Evolutionary conservation across 2,888 invertebrate species (phyloP), one percentile per base, ranked within the genome.

Genomic region (Desoria tigrina): DNA sequence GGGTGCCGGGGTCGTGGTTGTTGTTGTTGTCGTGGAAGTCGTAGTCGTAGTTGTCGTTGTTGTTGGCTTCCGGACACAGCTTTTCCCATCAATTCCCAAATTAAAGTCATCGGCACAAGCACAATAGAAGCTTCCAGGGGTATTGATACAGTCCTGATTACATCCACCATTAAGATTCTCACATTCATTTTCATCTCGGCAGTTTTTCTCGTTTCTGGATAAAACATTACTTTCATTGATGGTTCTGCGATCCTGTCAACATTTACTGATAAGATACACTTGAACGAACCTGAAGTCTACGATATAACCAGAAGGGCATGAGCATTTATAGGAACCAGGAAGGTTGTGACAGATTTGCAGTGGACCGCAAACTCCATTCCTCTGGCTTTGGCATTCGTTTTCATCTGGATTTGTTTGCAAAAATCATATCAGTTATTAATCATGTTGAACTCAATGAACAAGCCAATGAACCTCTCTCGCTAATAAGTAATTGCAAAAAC

Each of bases 271-370:
- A 51, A 57, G 42, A 42, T 28, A 42, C 39, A 57, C 42, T 51
- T 18, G 54, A 42, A 42, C 61, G 23, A 53, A 75, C 69, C 74
- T 68, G 56, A 72, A 71, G 62, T 77, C 74, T 54, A 72, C 74
- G 3, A 61, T 49, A 55, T 81, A 85, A 0, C 83, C 84, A n/a
- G 78, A 58, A 0, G 83, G 83, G 74, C 87, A 87, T 11, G 79
- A 78, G 75, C 87, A 87, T 56, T 81, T 80, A 74, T 83, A 86
- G 27, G 83, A 81, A 1, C 86, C 86, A 0, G 82, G 78, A 7
- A 80, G 79, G 77, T 86, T 86, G 59, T 81, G 77, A 76, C 86
- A 86, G 53, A 78, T 79, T 74, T 85, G 83, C 0, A 83, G 82
- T 75, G 85, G 84, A 18, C 81, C 81, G 57, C 78, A 78, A 45